Percentiles rank a stretch among this genome's conserved stretches.
Evolutionary conservation across 92 coral and sea anemone genomes (phyloP).

Genomic region (Micromussa lordhowensis): DNA sequence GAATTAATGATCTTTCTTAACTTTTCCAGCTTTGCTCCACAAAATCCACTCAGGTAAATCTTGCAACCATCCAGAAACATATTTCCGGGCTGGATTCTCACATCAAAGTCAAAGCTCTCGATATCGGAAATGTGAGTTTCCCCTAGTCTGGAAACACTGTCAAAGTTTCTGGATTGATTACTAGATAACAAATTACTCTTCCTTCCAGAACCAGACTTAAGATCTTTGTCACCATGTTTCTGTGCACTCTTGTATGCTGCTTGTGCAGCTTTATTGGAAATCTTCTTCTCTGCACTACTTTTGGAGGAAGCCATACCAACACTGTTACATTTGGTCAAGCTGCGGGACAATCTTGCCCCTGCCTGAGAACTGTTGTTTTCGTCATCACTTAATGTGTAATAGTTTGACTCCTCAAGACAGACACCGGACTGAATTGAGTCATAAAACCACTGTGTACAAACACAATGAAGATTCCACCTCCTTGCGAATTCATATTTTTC

Average conservation of each 20-base stretch:
- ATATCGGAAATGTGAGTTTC: conserved; percentile 36
- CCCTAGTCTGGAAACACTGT: conserved; percentile 24
- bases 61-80: conserved; percentile 97
- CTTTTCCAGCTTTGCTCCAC: conserved; percentile 76
- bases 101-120: conserved; percentile 69
- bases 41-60: conserved; percentile 89
- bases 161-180: conserved; percentile 39
- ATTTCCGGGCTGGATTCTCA: conserved; percentile 75
- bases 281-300: conserved; percentile 31
- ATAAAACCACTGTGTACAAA: conserved; percentile 86
- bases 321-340: conserved; percentile 60
- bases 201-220: conserved; percentile 57
- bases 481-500: conserved; percentile 91
- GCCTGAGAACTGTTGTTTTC: conserved; percentile 66
- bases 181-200: conserved; percentile 21
- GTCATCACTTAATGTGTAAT: conserved; percentile 66
- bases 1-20: conserved; percentile 84
- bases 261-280: conserved; percentile 83
- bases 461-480: conserved; percentile 92
- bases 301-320: conserved; percentile 35
- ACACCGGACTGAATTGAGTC: conserved; percentile 87
- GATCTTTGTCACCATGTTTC: conserved; percentile 77
- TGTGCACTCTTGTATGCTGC: conserved; percentile 93
- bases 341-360: conserved; percentile 63
- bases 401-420: conserved; percentile 84